Percentiles rank a stretch among this genome's conserved stretches.
phyloP scores from a whole-genome alignment of 2,888 invertebrate species.

The Fissipunctia ypsillon region DNA sequence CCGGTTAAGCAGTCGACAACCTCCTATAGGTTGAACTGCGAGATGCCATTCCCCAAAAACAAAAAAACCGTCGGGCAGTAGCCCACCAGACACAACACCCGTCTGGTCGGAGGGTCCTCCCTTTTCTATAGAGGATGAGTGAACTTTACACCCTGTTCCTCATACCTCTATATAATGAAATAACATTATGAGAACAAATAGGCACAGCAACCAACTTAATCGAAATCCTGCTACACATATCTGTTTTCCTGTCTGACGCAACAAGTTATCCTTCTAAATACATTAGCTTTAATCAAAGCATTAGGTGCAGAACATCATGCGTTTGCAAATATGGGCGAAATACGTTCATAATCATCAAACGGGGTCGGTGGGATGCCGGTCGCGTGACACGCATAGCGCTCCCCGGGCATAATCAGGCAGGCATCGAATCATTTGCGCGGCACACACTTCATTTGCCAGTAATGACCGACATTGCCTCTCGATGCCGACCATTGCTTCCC shows the following conservation, averaged over 20 bases:
- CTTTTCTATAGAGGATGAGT: no score
- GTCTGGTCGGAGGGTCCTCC: no score
- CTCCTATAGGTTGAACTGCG: no score
- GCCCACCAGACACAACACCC: no score
- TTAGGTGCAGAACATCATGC: constrained; percentile 54
- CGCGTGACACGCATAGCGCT: constrained; percentile 51
- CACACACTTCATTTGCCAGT: constrained; percentile 78
- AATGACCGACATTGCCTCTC: constrained; percentile 72
- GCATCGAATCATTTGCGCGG: constrained; percentile 77
- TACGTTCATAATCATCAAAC: constrained; percentile 60
- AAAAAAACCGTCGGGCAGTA: no score
- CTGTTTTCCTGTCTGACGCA: background rate
- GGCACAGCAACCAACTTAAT: background rate
- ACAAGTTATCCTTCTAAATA: constrained; percentile 34
- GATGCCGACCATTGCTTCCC: constrained; percentile 67
- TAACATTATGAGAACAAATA: background rate
- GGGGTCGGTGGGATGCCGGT: constrained; percentile 58
- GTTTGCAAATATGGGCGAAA: constrained; percentile 68
- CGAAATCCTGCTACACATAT: constrained; percentile 7
- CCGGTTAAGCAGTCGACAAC: no score
- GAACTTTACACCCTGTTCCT: no score
- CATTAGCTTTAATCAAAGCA: constrained; percentile 46
- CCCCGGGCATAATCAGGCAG: constrained; percentile 61
- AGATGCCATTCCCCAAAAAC: no score
- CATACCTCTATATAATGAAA: no score